Conservation (phyloP, 2,888 invertebrate genomes). For the Leptinotarsa rubiginosa region DNA sequence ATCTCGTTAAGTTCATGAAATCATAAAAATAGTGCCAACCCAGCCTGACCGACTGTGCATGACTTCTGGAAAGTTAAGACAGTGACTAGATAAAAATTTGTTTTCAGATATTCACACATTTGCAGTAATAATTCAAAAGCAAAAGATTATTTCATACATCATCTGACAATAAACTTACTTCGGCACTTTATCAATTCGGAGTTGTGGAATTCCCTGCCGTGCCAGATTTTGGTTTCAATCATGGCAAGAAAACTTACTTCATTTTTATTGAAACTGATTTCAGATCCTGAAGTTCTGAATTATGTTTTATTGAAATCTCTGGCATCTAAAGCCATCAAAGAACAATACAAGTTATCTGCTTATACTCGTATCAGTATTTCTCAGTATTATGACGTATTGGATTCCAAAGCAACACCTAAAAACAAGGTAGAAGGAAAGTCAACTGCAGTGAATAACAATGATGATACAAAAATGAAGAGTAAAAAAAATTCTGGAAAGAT, state of each 20-base stretch:
- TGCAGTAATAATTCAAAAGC: slow-evolving; percentile 65
- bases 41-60: no score
- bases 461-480: background rate
- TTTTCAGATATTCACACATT: slow-evolving; percentile 61
- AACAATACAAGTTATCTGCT: slow-evolving; percentile 52
- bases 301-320: slow-evolving; percentile 56
- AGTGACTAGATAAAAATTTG: slow-evolving; percentile 20
- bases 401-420: slow-evolving; percentile 26
- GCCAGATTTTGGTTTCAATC: slow-evolving; percentile 73
- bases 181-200: slow-evolving; percentile 77
- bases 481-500: no score
- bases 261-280: slow-evolving; percentile 67
- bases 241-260: slow-evolving; percentile 71
- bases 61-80: no score
- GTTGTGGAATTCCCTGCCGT: slow-evolving; percentile 75
- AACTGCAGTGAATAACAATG: background rate
- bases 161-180: slow-evolving; percentile 70
- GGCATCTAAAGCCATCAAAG: slow-evolving; percentile 47
- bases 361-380: slow-evolving; percentile 51
- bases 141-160: slow-evolving; percentile 72
- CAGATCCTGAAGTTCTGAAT: slow-evolving; percentile 69
- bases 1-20: no score
- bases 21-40: no score
- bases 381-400: slow-evolving; percentile 46
- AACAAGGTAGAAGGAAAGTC: slow-evolving; percentile 6